Evolutionary conservation across 2,888 invertebrate species (phyloP).

Genomic region (Drosophila bunnanda): DNA sequence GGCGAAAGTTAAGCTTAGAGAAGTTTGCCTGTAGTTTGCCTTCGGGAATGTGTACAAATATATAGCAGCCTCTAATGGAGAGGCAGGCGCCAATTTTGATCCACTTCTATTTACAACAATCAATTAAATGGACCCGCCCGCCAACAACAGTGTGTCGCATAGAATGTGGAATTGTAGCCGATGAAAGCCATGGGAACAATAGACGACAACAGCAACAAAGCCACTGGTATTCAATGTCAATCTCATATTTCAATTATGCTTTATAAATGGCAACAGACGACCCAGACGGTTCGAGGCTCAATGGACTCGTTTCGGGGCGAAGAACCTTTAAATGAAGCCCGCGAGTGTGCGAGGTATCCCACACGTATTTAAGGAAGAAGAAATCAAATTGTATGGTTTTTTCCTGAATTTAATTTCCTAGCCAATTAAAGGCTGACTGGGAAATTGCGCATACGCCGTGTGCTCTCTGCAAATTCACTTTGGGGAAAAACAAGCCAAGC

Average conservation of each 20-base stretch:
- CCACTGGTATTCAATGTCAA: conserved; percentile 72
- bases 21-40: conserved; percentile 1
- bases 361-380: conserved; percentile 6
- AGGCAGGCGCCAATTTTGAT: conserved; percentile 13
- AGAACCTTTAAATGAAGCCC: conserved; percentile 13
- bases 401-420: conserved; percentile 2
- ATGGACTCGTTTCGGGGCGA: conserved; percentile 24
- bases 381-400: neutral
- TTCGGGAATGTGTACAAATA: neutral
- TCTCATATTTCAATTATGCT: conserved; percentile 80
- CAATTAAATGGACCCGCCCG: conserved; percentile 64
- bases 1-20: neutral
- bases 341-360: neutral
- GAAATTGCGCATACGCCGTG: conserved; percentile 51
- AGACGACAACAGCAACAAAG: conserved; percentile 39
- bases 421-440: conserved; percentile 17
- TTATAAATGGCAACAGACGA: conserved; percentile 73
- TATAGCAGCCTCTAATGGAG: neutral
- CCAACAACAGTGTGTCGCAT: conserved; percentile 30
- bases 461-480: conserved; percentile 10
- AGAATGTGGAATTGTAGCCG: conserved; percentile 34
- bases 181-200: conserved; percentile 43
- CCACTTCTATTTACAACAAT: conserved; percentile 69
- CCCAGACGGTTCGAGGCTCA: conserved; percentile 46
- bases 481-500: neutral